Evolutionary conservation across 2,888 invertebrate species (phyloP), one percentile per base, ranked within the genome.

Genomic region (Molorchus minor): DNA sequence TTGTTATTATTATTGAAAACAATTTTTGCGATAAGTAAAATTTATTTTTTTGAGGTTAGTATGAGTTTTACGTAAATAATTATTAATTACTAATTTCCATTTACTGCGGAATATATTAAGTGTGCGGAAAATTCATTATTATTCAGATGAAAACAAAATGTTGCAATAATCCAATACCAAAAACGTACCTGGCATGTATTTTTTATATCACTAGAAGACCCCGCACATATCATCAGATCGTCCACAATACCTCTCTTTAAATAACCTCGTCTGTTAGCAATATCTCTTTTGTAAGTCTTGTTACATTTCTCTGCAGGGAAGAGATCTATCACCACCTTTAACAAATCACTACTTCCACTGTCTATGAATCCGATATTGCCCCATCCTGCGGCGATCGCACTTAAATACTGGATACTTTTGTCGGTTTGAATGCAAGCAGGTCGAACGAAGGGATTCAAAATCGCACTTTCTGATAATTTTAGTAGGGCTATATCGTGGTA

Each of bases 401-500:
- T 69, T 3, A 58, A 1, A 52, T 61, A 30, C 36, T 70, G 67
- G 12, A 71, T 49, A 4, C 45, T 21, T 2, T 60, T 55, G 51
- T 70, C 54, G 4, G 55, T 61, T 49, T 70, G 65, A 2, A 85
- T 68, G 71, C 84, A 85, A 1, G 83, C 82, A 0, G 84, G 85
- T 63, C 84, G 76, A 1, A 78, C 75, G 62, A 72, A 81, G 1
- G 75, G 76, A 57, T 79, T 68, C 58, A 84, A 79, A 1, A 40
- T 36, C 0, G 81, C 81, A 4, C 49, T 47, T 12, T 62, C 59
- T 8, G 79, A 73, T 16, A 85, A 62, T 67, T 77, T 78, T 1
- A 85, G 56, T 0, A 85, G 72, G 1, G 80, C 85, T 16, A 85
- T 83, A 52, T 85, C 85, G 63, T 85, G 77, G 66, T 85, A 85